Conservation (phyloP, 2,797 vertebrate genomes). For the Iguana delicatissima region DNA sequence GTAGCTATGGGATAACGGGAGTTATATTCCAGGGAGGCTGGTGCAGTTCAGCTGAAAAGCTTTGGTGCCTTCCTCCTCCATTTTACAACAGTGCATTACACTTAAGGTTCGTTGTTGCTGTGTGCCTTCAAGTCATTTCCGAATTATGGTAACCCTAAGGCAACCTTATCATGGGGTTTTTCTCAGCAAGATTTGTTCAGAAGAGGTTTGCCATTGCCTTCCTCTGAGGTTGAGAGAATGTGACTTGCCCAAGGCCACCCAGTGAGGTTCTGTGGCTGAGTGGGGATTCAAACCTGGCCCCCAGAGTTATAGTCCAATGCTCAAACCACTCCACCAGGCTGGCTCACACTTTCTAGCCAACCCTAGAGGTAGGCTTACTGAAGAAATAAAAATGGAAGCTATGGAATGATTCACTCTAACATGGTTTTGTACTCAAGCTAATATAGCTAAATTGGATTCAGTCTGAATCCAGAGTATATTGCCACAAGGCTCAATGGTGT, state of each 20-base stretch:
- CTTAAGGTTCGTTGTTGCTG: no score
- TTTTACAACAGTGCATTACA: background rate
- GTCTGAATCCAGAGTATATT: constrained; percentile 26
- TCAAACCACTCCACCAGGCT: no score
- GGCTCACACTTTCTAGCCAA: background rate
- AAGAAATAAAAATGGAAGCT: constrained; percentile 17
- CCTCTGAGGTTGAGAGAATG: no score
- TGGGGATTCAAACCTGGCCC: no score
- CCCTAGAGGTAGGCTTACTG: background rate
- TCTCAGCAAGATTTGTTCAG: no score
- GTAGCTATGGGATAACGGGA: background rate
- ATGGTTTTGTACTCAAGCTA: background rate
- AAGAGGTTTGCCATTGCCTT: no score
- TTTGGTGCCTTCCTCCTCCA: background rate
- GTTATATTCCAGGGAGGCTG: background rate
- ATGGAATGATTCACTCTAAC: background rate
- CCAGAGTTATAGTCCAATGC: no score
- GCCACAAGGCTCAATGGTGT: constrained; percentile 34
- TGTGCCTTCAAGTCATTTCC: no score
- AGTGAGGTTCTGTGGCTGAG: no score
- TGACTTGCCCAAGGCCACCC: no score
- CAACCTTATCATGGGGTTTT: no score
- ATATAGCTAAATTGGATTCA: constrained; percentile 22
- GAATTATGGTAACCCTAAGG: no score
- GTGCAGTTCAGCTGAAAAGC: background rate